A percentile compares a stretch with the other conserved stretches of the same genome.
Evolutionary conservation across 2,113 vertebrate genomes (phyloP).

Genomic region (Sceloporus tristichus): DNA sequence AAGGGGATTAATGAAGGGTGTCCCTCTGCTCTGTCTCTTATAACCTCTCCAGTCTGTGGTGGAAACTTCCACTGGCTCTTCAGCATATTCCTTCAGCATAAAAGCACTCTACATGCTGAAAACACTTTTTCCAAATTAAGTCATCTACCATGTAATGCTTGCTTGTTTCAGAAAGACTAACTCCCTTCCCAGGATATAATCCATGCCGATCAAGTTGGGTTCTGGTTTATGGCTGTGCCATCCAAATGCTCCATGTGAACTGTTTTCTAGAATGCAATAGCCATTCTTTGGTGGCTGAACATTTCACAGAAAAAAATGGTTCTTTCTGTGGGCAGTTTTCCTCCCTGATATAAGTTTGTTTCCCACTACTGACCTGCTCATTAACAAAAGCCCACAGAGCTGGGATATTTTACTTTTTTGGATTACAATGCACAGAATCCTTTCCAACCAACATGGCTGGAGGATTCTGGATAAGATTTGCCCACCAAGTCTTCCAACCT

Average conservation of each 20-base stretch:
- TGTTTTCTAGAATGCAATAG: not conserved
- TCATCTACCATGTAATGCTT: not conserved
- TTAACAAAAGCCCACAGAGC: not conserved
- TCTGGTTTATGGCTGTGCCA: not conserved
- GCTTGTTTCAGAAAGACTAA: not conserved
- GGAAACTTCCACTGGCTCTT: conserved; percentile 9
- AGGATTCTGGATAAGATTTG: no score
- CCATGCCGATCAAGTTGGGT: not conserved
- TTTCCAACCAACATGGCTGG: no score
- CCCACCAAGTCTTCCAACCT: no score
- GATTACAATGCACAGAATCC: no score
- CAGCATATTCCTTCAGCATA: not conserved
- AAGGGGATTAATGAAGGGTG: conserved; percentile 57
- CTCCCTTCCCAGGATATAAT: not conserved
- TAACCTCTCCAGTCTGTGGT: conserved; percentile 22
- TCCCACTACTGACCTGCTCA: not conserved
- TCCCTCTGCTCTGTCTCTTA: conserved; percentile 55
- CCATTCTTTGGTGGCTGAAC: not conserved
- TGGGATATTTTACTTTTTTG: no score
- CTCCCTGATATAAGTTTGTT: not conserved
- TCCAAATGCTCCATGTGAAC: not conserved
- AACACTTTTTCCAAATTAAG: conserved; percentile 55
- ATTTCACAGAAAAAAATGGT: not conserved
- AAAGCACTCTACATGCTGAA: not conserved
- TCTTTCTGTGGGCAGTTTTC: not conserved